Conservation (phyloP, 2,113 vertebrate genomes). For the Calypte anna region DNA sequence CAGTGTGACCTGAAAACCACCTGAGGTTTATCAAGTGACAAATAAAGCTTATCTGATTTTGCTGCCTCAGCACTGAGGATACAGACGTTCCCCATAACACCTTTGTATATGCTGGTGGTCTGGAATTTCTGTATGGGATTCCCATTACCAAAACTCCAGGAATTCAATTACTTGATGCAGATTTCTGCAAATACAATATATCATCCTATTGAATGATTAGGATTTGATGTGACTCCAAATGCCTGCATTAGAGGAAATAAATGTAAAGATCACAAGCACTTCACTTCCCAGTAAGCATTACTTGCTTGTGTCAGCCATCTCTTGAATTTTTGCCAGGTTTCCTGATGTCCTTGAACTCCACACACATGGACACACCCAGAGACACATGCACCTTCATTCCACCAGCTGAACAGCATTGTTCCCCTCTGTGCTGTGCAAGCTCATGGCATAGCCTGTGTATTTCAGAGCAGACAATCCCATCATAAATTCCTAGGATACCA, state of each 20-base stretch:
- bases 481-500: background rate
- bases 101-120: background rate
- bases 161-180: background rate
- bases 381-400: fast-evolving
- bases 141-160: background rate
- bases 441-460: background rate
- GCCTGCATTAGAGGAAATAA: background rate
- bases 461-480: background rate
- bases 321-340: background rate
- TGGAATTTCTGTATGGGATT: background rate
- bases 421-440: background rate
- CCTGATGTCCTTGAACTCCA: background rate
- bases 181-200: background rate
- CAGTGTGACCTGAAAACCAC: background rate
- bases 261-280: background rate
- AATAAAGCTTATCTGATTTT: background rate
- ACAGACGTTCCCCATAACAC: fast-evolving
- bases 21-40: background rate
- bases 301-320: background rate
- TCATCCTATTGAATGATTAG: background rate
- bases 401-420: fast-evolving
- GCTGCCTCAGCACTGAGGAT: background rate
- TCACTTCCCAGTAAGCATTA: background rate
- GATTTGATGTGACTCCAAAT: background rate
- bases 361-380: background rate